A percentile compares a stretch with the other conserved stretches of the same genome.
These are phyloP conservation scores for Drosophila nr. fundita DNA, from an alignment of 2,888 invertebrate species.

Conservation along the genomic window DNA sequence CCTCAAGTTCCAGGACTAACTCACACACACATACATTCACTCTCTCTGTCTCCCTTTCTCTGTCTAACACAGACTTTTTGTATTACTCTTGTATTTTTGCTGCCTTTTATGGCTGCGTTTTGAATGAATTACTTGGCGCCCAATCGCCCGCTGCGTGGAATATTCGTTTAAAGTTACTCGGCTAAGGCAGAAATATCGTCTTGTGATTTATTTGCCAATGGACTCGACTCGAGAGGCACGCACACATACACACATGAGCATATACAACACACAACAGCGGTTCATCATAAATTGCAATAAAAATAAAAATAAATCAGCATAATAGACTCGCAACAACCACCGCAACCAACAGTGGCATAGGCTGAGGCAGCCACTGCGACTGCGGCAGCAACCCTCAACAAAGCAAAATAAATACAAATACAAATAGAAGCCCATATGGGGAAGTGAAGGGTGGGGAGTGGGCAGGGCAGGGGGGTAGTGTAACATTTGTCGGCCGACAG, in stretches of 20 bases:
- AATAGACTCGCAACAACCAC: constrained; percentile 75
- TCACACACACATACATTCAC: background rate
- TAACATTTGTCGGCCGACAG: constrained; percentile 20
- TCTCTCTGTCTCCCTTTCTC: background rate
- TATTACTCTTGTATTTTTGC: background rate
- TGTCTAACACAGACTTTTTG: no score
- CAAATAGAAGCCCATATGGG: constrained; percentile 26
- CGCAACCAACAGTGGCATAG: constrained; percentile 25
- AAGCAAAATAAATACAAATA: constrained; percentile 9
- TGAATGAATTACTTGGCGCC: constrained; percentile 66
- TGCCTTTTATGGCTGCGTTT: constrained; percentile 55
- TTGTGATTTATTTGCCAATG: constrained; percentile 70
- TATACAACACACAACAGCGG: constrained; percentile 3
- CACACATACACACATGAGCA: background rate
- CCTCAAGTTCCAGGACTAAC: constrained; percentile 41
- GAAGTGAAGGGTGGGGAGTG: background rate
- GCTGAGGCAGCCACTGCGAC: constrained; percentile 3
- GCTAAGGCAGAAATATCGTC: constrained; percentile 33
- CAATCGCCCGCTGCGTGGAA: constrained; percentile 52
- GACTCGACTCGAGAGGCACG: constrained; percentile 39
- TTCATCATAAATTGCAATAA: constrained; percentile 73
- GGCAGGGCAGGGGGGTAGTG: background rate
- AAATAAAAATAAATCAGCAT: constrained; percentile 79
- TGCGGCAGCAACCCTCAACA: constrained; percentile 58
- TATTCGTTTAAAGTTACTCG: constrained; percentile 35